Base-by-base conservation (phyloP, 1,140 invertebrate genomes). In the Ganaspis sp. region DNA sequence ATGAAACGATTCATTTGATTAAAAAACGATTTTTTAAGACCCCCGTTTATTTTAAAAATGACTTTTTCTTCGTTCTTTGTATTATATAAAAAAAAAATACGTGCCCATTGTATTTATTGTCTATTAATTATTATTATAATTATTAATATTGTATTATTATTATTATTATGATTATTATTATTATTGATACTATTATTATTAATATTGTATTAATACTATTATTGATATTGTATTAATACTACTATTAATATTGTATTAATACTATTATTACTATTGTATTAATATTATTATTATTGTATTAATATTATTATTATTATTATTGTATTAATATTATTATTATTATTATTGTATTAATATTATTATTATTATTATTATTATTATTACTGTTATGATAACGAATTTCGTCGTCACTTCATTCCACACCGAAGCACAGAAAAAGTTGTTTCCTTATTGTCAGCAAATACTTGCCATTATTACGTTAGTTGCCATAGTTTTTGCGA, bases 401-500 rank as follows among this genome's bases (percentile, higher is more conserved):
- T 78, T 70, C 73, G 58, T 81, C 69, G 54, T 79, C 71, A 38
- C 80, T 81, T 83, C 82, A 80, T 82, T 86, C 80, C 81, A 82
- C 38, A 79, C 69, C 70, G 26, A 78, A 70, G 70, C 42, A 81
- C 72, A 64, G 37, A 73, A 64, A 74, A 38, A 40, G 74, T 79
- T 74, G 74, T 79, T 79, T 73, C 73, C 40, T 82, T 77, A 75
- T 81, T 73, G 58, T 29, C 78, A 82, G 81, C 80, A 87, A 49
- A 78, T 78, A 81, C 86, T 88, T 89, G 88, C 88, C 87, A 89
- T 89, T 88, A 87, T 78, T 86, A 88, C 74, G 75, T 85, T 88
- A 87, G 87, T 87, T 88, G 88, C 87, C 87, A 89, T 89, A 88
- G 86, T 81, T 82, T 69, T 71, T 85, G 81, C 71, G 74, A 80